phyloP scores from a whole-genome alignment of 2,888 invertebrate genomes.

The Cephus pygmeus region DNA sequence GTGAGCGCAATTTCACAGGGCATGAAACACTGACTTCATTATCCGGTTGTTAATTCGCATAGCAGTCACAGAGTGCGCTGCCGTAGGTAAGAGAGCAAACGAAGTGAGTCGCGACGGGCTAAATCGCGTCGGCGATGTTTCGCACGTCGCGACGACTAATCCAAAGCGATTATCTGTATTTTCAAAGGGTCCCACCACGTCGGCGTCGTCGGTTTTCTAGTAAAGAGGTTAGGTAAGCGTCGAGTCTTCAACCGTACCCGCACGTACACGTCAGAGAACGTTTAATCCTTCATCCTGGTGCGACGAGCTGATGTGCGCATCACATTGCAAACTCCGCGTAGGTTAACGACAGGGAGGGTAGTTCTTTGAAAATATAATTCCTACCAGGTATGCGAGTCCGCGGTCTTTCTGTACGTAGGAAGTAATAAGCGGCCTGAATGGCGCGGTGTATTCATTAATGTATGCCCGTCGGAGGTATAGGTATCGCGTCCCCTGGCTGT shows the following conservation, averaged over 20 bases:
- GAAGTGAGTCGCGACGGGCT: not conserved
- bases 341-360: conserved; percentile 9
- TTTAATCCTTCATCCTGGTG: not conserved
- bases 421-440: conserved; percentile 56
- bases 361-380: conserved; percentile 20
- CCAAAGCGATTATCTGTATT: not conserved
- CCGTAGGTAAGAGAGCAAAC: not conserved
- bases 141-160: not conserved
- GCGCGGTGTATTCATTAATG: conserved; percentile 55
- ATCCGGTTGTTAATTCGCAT: conserved; percentile 63
- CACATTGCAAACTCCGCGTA: not conserved
- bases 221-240: not conserved
- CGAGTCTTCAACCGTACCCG: not conserved
- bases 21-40: conserved; percentile 66
- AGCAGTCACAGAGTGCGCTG: not conserved
- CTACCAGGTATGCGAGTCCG: not conserved
- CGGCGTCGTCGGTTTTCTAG: not conserved
- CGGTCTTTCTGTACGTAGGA: conserved; percentile 32
- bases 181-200: not conserved
- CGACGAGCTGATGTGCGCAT: not conserved
- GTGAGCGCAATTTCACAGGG: conserved; percentile 63
- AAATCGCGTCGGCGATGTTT: not conserved
- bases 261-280: not conserved
- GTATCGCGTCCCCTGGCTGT: conserved; percentile 28
- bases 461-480: conserved; percentile 38